These are phyloP conservation scores for Alcedo quadribrachys DNA, from an alignment of 2,797 vertebrate species.

Conservation along the genomic window DNA sequence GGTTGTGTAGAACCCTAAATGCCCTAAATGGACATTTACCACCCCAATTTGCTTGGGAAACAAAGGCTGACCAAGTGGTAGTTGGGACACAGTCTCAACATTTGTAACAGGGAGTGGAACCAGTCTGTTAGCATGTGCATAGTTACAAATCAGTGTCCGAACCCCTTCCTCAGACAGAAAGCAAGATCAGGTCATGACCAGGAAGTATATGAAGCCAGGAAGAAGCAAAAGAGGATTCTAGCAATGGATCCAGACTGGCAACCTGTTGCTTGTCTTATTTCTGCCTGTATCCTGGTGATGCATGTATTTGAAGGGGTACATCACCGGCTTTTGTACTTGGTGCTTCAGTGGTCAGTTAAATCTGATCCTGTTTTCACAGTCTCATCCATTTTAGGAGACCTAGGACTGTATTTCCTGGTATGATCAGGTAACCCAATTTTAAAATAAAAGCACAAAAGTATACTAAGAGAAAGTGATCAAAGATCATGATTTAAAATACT, in stretches of 20 bases:
- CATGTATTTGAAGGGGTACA: not conserved
- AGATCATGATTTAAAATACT: not conserved
- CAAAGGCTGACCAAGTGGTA: accelerated
- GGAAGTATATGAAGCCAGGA: not conserved
- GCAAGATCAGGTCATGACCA: not conserved
- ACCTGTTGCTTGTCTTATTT: not conserved
- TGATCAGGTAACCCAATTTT: not conserved
- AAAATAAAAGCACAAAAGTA: not conserved
- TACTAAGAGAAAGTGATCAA: not conserved
- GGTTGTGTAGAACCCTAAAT: not conserved
- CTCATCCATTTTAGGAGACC: not conserved
- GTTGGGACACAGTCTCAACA: too few species aligned
- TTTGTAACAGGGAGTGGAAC: not conserved
- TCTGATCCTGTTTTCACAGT: not conserved
- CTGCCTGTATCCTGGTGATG: not conserved
- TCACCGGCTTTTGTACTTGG: not conserved
- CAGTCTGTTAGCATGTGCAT: accelerated
- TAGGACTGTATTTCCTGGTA: not conserved
- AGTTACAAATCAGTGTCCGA: not conserved
- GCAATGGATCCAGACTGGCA: not conserved
- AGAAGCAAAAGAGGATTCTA: not conserved
- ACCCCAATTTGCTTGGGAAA: not conserved
- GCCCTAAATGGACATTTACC: not conserved
- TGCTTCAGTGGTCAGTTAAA: not conserved
- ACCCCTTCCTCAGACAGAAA: not conserved